Evolutionary conservation across 2,888 invertebrate genomes (phyloP).

Genomic region (Chaetogeoica ovagalla): DNA sequence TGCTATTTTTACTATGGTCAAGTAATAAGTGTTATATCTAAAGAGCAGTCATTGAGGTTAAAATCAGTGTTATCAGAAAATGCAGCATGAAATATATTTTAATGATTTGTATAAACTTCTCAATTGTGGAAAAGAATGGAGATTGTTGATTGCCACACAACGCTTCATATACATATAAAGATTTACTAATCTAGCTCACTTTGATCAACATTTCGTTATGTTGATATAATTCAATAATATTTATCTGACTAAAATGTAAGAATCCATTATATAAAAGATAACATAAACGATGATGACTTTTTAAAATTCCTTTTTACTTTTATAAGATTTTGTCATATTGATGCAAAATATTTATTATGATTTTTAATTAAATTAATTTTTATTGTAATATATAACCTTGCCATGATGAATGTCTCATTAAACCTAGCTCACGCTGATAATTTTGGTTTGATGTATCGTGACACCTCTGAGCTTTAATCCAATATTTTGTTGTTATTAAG

Average conservation of each 20-base stretch:
- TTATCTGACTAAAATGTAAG: slow-evolving; percentile 5
- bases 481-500: too few species aligned
- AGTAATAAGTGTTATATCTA: too few species aligned
- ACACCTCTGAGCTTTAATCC: slow-evolving; percentile 1
- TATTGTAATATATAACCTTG: neutral
- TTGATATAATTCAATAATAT: slow-evolving; percentile 13
- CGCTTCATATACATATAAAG: too few species aligned
- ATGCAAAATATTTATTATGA: neutral
- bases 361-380: neutral
- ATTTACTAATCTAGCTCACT: too few species aligned
- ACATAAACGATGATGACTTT: neutral
- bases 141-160: too few species aligned
- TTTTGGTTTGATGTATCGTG: slow-evolving; percentile 37
- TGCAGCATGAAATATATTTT: too few species aligned
- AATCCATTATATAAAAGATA: neutral
- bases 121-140: too few species aligned
- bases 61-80: too few species aligned
- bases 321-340: slow-evolving; percentile 1
- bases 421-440: slow-evolving; percentile 54
- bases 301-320: neutral
- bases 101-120: too few species aligned
- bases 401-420: slow-evolving; percentile 40
- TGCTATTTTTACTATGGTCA: too few species aligned
- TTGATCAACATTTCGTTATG: slow-evolving; percentile 1
- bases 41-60: too few species aligned